phyloP scores from a whole-genome alignment of 2,888 invertebrate species.

The Allolobophora icterica region DNA sequence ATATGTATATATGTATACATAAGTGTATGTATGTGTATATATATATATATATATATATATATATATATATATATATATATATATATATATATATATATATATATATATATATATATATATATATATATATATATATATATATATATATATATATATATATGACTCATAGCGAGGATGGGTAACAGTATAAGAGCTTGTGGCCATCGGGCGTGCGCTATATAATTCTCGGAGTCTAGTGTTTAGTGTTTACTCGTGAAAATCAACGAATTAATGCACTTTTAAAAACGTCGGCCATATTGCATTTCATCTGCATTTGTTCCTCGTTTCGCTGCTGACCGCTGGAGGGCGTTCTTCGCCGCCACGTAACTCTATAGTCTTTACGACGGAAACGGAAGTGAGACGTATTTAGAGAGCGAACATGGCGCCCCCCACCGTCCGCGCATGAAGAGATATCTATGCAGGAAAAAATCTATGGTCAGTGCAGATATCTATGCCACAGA shows the following conservation, averaged over 20 bases:
- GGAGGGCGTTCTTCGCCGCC: background rate
- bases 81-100: too few species aligned
- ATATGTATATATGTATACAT: too few species aligned
- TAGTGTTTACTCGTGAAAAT: slow-evolving; percentile 21
- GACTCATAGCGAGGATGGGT: background rate
- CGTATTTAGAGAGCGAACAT: background rate
- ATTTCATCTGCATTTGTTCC: background rate
- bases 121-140: background rate
- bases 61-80: background rate
- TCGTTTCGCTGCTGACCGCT: background rate
- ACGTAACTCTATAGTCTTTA: slow-evolving; percentile 20
- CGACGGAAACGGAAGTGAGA: slow-evolving; percentile 23
- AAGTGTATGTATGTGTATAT: background rate
- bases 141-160: background rate
- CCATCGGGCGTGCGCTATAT: background rate
- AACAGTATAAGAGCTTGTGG: background rate
- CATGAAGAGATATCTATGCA: background rate
- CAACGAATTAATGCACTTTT: slow-evolving; percentile 28
- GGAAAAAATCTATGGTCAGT: too few species aligned
- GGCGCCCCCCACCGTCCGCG: background rate
- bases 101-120: too few species aligned
- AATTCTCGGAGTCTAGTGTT: background rate
- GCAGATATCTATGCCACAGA: too few species aligned
- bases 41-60: background rate
- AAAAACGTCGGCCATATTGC: slow-evolving; percentile 24